A percentile compares a stretch with the other conserved stretches of the same genome.
phyloP scores from a whole-genome alignment of 2,113 vertebrate genomes.

The Bolborhynchus lineola region DNA sequence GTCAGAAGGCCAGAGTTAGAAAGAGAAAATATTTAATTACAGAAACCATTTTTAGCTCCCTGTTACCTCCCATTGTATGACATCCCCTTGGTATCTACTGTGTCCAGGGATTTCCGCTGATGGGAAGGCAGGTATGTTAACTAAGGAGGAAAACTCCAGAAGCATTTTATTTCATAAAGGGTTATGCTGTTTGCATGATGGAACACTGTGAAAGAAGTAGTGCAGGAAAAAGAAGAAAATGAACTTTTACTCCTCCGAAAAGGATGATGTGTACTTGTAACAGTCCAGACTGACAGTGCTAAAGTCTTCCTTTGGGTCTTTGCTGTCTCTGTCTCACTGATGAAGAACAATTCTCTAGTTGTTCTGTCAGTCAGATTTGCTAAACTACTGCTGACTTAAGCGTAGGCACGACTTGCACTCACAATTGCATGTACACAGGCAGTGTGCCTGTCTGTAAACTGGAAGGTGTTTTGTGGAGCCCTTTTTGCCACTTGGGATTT shows the following conservation, averaged over 20 bases:
- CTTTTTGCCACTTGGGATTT: background rate
- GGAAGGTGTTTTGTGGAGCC: background rate
- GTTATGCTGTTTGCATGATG: background rate
- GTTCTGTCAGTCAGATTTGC: background rate
- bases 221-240: background rate
- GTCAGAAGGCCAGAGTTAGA: background rate
- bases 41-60: background rate
- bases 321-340: background rate
- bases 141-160: background rate
- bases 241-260: background rate
- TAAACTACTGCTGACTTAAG: background rate
- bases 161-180: background rate
- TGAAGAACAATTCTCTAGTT: background rate
- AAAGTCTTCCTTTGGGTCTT: background rate
- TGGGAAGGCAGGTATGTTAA: background rate
- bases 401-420: background rate
- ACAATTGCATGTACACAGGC: background rate
- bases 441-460: accelerated
- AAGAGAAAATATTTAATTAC: background rate
- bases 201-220: background rate
- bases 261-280: background rate
- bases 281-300: background rate
- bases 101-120: background rate
- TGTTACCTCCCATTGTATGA: background rate
- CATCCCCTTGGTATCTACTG: background rate